A percentile compares a stretch with the other conserved stretches of the same genome.
These are phyloP conservation scores for Sebastes paucispinis DNA, from an alignment of 2,797 vertebrate species.

Conservation along the genomic window DNA sequence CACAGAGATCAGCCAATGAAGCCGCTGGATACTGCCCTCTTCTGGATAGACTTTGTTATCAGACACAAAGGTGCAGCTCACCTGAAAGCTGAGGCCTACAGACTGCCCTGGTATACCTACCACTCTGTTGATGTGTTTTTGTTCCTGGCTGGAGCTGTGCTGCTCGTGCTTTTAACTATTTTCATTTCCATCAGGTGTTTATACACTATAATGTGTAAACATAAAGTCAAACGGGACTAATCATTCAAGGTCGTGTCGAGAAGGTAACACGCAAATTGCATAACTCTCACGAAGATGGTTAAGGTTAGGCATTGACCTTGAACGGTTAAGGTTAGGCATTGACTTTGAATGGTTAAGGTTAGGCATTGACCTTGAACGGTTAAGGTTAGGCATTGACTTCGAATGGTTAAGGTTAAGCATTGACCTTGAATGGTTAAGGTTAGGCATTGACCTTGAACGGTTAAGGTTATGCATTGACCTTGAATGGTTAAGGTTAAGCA, in stretches of 20 bases:
- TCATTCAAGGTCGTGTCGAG: background rate
- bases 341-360: rapidly evolving
- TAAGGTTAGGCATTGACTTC: rapidly evolving
- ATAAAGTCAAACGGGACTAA: constrained; percentile 53
- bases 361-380: rapidly evolving
- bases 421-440: too few species aligned
- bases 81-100: constrained; percentile 65
- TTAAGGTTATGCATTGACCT: too few species aligned
- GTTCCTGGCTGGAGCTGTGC: constrained; percentile 40
- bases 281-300: background rate
- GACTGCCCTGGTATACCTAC: constrained; percentile 74
- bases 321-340: too few species aligned
- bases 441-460: rapidly evolving
- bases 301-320: background rate
- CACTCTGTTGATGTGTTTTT: constrained; percentile 64
- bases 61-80: constrained; percentile 78
- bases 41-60: constrained; percentile 82
- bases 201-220: constrained; percentile 48
- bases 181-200: constrained; percentile 50
- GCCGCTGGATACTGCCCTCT: constrained; percentile 67
- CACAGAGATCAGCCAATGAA: constrained; percentile 67
- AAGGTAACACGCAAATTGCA: background rate
- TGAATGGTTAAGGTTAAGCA: too few species aligned
- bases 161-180: constrained; percentile 30
- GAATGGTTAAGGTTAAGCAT: too few species aligned